phyloP scores from a whole-genome alignment of 2,888 invertebrate species.

The Coecobrya sp. region DNA sequence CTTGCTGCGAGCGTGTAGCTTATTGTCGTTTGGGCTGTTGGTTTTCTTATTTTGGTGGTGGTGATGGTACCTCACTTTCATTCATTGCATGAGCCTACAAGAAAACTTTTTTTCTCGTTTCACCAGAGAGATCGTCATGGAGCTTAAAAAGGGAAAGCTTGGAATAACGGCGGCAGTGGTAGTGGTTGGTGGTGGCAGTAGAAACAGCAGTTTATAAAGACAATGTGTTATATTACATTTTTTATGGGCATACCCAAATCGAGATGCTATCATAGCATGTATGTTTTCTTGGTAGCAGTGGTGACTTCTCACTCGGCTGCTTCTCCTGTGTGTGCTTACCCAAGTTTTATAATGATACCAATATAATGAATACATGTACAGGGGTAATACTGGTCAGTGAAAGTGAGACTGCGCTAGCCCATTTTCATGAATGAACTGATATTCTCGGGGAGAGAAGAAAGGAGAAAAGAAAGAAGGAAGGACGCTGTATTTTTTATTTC shows the following conservation, averaged over 20 bases:
- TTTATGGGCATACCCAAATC: background rate
- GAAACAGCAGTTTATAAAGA: background rate
- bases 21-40: constrained; percentile 60
- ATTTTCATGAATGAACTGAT: constrained; percentile 77
- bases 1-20: constrained; percentile 54
- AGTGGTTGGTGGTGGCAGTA: background rate
- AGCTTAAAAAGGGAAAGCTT: background rate
- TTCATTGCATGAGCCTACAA: constrained; percentile 56
- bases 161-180: background rate
- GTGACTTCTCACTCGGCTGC: no score
- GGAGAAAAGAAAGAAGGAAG: constrained; percentile 20
- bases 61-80: constrained; percentile 41
- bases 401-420: constrained; percentile 69
- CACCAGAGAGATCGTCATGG: background rate
- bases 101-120: no score
- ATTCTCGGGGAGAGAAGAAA: background rate
- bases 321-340: no score
- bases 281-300: background rate
- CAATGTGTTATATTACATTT: background rate
- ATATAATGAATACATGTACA: background rate
- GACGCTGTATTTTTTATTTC: constrained; percentile 40
- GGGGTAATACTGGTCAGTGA: constrained; percentile 5
- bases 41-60: background rate
- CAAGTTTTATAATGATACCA: background rate
- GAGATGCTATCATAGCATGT: background rate